Base-by-base conservation (phyloP, 2,113 vertebrate genomes). In the Orthonyx spaldingii region DNA sequence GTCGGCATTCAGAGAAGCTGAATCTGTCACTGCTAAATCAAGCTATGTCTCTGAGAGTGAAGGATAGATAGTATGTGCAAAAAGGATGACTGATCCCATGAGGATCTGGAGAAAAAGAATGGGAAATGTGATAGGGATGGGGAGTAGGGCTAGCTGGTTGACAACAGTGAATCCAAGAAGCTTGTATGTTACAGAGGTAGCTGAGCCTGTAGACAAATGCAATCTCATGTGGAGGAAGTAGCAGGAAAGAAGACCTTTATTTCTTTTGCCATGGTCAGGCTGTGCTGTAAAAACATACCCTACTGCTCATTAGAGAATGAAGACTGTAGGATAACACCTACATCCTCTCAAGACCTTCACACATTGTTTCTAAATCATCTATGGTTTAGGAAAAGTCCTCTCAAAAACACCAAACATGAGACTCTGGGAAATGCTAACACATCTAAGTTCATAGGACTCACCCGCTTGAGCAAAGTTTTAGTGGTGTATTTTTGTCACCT, bases 401-500 rank as follows among this genome's bases (percentile, higher is more conserved):
- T 28, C 7, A 22, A 33, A 56, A 66, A 20, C 5, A 0, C 1
- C 18, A 49, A 32, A 37, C 0, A 0, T 46, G 33, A 49, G n/a
- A 71, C n/a, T 72, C 13, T 32, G 39, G n/a, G 30, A 88, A 68
- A 70, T 33, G 6, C 7, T 71, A 60, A 64, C 83, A 59, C 23
- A 42, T 35, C 28, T 50, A 12, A 63, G 6, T 78, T 78, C 16
- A 24, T 1, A 2, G 8, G 11, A 35, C 27, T 84, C 20, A 35
- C 14, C 14, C 2, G 4, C 17, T 42, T 44, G 9, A 86, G 28
- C 21, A 77, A 76, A 22, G 3, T 55, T 87, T 89, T 21, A 42
- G 18, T 5, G 7, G 6, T 46, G 12, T 4, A 1, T 28, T 61
- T 70, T 83, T 61, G 32, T 66, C 33, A 37, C 24, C 19, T 23